Evolutionary conservation across 2,797 vertebrate genomes (phyloP), one percentile per base, ranked within the genome.

Genomic region (Microhierax caerulescens): DNA sequence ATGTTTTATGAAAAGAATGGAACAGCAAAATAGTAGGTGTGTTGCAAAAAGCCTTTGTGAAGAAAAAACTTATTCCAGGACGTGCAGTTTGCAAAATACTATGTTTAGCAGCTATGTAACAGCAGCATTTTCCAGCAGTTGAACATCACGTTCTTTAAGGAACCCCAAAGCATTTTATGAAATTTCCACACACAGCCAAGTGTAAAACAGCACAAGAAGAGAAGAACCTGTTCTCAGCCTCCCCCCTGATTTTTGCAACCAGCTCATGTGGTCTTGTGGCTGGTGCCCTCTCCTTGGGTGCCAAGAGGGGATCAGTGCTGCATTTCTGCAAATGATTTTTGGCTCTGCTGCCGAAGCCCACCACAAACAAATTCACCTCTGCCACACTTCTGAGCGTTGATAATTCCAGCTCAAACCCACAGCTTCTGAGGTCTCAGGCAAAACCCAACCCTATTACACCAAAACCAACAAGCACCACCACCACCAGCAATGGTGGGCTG

Each of bases 61-160:
- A 77, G 39, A 39, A 80, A 85, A 85, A 95, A 48, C 72, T 94
- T 94, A 70, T 36, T 87, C 85, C 86, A 92, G 92, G 80, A 94
- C 70, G 83, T 59, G 92, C 74, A 79, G 95, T 95, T 95, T 95
- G 77, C 92, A 95, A 93, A 95, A 93, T 77, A 92, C 83, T 80
- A 93, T 85, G 78, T 90, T 95, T 89, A 95, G 95, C 28, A 95
- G 86, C 93, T 64, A 89, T 45, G 51, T 79, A 95, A 97, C 87
- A 92, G 80, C 84, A 93, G 75, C 90, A 68, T 94, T 95, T 96
- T 90, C 83, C 94, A 80, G 81, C 95, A 96, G 85, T 30, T 93
- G 89, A 86, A 90, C 83, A 84, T 77, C 86, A 82, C 20, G 7
- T 73, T 95, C 77, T 63, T 86, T 70, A 95, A 86, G 96, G 88